Evolutionary conservation across 92 coral and sea anemone species (phyloP).

Genomic region (Micromussa lordhowensis): DNA sequence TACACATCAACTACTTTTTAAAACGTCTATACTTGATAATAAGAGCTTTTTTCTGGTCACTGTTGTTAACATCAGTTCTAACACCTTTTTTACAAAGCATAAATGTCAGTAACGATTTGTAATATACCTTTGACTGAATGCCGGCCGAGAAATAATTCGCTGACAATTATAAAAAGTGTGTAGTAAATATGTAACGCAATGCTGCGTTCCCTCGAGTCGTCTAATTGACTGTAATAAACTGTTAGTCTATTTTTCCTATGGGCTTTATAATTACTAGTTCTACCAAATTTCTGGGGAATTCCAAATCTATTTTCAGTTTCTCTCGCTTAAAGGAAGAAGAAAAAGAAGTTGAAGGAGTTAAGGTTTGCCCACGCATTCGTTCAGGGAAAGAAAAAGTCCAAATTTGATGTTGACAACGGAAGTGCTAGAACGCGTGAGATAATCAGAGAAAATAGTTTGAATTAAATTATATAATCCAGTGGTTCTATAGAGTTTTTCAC

Average conservation of each 20-base stretch:
- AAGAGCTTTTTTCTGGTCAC: neutral
- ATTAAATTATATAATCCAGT: neutral
- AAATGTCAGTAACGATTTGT: neutral
- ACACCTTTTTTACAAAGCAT: neutral
- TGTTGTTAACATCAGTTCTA: neutral
- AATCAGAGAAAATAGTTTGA: conserved; percentile 18
- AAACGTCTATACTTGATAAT: neutral
- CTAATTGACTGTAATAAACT: neutral
- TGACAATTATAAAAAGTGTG: neutral
- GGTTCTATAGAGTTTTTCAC: neutral
- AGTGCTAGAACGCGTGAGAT: neutral
- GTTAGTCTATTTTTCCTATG: neutral
- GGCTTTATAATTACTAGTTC: neutral
- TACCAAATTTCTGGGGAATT: conserved; percentile 10
- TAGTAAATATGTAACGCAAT: conserved; percentile 10
- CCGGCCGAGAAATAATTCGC: neutral
- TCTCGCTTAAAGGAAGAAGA: neutral
- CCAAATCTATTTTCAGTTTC: neutral
- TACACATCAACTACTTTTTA: neutral
- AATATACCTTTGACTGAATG: neutral
- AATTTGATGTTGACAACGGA: neutral
- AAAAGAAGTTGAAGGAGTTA: no score
- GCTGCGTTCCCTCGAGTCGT: neutral
- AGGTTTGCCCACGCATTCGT: conserved; percentile 3
- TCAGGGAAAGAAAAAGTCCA: neutral